Base-by-base conservation (phyloP, 2,797 vertebrate genomes). In the Helicolenus hilgendorfi region DNA sequence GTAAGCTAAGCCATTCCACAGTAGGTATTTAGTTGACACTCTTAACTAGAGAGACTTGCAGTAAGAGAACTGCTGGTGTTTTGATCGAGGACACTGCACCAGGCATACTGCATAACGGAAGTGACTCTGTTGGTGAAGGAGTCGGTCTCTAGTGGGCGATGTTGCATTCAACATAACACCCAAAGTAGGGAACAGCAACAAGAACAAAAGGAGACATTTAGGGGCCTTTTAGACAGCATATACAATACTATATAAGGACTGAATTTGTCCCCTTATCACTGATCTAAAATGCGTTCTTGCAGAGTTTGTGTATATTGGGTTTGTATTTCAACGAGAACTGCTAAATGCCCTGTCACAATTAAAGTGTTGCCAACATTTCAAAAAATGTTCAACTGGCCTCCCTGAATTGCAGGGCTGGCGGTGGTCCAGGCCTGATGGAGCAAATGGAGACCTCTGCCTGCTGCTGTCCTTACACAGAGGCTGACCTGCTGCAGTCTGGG, bases 301-400 rank as follows among this genome's bases (percentile, higher is more conserved):
- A 64, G 33, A 49, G 22, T 53, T 26, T 76, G 24, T 45, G 8
- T 77, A 10, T 58, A 72, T 38, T 45, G 6, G 26, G 11, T 56
- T 77, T 27, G 67, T 59, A 33, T 65, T 72, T 82, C 27, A 82
- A n/a, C 59, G 33, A 49, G 7, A 88, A 41, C 68, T 64, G 38
- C 68, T 85, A 88, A 93, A 93, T 56, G 80, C n/a, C 14, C 22
- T 60, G 70, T 88, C 79, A 86, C 83, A 89, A 84, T 90, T 72
- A 74, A 86, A 86, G 20, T 53, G 87, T 72, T 76, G 75, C 65
- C 88, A 83, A 72, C 49, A 33, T 80, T 84, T 76, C n/a, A 68
- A 86, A 9, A n/a, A 55, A 55, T 22, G n/a, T 55, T 49, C 74
- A 84, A 91, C 84, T 26, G 72, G 60, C 76, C 58, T 79, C 65